Evolutionary conservation across 2,113 vertebrate species (phyloP).

Genomic region (Ceyx melanurus): DNA sequence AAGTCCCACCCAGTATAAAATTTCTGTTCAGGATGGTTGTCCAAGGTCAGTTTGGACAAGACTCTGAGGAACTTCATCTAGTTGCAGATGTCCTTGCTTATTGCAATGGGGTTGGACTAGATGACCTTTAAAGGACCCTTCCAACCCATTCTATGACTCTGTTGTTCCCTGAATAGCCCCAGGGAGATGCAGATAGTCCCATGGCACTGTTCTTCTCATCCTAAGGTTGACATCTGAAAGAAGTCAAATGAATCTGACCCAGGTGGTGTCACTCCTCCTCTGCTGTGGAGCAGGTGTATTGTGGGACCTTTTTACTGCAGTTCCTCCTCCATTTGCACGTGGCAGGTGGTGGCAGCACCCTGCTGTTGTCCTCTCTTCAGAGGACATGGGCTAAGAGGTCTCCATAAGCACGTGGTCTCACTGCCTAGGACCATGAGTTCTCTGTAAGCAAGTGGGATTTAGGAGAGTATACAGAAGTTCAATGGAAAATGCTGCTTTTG

Average conservation of each 20-base stretch:
- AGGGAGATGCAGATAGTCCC: not conserved
- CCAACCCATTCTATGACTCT: not conserved
- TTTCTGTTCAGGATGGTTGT: not conserved
- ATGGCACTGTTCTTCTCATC: not conserved
- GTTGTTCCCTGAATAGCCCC: accelerated
- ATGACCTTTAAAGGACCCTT: not conserved
- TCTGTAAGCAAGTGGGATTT: accelerated
- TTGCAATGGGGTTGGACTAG: not conserved
- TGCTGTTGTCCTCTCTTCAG: not conserved
- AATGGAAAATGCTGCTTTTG: not conserved
- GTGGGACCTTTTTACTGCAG: not conserved
- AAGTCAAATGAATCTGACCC: not conserved
- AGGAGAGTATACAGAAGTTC: not conserved
- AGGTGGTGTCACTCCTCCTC: not conserved
- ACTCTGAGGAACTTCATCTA: not conserved
- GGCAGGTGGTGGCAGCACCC: not conserved
- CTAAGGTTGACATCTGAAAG: not conserved
- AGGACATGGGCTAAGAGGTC: not conserved
- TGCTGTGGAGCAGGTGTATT: not conserved
- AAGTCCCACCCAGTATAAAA: not conserved
- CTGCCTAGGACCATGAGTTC: not conserved
- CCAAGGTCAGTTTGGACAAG: not conserved
- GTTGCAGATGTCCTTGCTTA: not conserved
- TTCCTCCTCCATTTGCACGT: not conserved
- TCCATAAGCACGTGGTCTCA: not conserved